These are phyloP conservation scores for Tyto alba DNA, from an alignment of 2,113 vertebrate species.

Conservation along the genomic window DNA sequence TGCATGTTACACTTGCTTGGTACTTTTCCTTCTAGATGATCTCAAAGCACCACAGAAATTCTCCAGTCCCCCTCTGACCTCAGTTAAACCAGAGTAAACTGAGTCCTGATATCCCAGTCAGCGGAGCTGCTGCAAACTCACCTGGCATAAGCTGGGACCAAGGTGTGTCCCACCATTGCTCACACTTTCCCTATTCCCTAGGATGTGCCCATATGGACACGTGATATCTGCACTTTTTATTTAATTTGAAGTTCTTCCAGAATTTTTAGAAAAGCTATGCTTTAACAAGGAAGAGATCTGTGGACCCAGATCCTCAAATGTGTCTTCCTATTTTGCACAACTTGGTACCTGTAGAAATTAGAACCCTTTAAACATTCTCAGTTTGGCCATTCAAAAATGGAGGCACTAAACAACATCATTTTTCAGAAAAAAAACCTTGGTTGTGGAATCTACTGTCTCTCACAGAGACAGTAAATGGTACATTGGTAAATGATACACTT, in stretches of 20 bases:
- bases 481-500: constrained; percentile 33
- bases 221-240: background rate
- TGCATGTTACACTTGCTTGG: background rate
- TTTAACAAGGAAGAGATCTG: background rate
- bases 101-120: background rate
- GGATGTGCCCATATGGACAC: background rate
- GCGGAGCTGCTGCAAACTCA: background rate
- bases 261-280: background rate
- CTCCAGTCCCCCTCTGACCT: background rate
- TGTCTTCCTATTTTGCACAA: background rate
- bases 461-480: constrained; percentile 1
- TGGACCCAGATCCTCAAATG: background rate
- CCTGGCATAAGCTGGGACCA: background rate
- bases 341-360: background rate
- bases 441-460: background rate
- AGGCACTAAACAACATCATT: background rate
- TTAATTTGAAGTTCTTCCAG: background rate
- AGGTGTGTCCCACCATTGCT: background rate
- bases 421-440: background rate
- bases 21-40: background rate
- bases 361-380: background rate
- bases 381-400: background rate
- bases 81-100: background rate
- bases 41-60: background rate
- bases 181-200: background rate